Evolutionary conservation across 2,113 vertebrate species (phyloP).

Genomic region (Leptocoma aspasia): DNA sequence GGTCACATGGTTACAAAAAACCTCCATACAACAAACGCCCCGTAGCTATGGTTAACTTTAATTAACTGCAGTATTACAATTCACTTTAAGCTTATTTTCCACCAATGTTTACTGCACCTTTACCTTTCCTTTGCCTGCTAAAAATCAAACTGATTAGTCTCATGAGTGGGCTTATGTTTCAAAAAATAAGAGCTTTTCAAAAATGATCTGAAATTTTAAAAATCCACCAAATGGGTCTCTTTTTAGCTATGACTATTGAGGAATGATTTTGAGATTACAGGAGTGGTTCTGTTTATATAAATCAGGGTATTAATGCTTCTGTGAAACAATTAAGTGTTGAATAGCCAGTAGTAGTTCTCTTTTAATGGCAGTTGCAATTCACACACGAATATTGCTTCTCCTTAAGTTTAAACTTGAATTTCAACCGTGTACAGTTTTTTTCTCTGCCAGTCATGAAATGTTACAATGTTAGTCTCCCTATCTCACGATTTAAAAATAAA

Average conservation of each 20-base stretch:
- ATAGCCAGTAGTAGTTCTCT: not conserved
- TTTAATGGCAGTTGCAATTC: not conserved
- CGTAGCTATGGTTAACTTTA: conserved; percentile 71
- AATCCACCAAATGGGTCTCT: not conserved
- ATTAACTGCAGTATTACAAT: conserved; percentile 70
- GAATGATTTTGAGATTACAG: not conserved
- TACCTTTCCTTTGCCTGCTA: conserved; percentile 17
- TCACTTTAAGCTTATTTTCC: conserved; percentile 62
- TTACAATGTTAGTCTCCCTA: not conserved
- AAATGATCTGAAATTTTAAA: not conserved
- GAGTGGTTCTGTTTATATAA: not conserved
- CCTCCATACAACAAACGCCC: conserved; percentile 61
- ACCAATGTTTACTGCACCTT: conserved; percentile 22
- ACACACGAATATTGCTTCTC: not conserved
- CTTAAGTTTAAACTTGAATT: not conserved
- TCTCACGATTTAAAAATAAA: not conserved
- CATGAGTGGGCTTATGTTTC: not conserved
- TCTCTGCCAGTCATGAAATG: not conserved
- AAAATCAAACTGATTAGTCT: not conserved
- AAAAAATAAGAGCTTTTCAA: conserved; percentile 9
- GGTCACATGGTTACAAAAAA: conserved; percentile 63
- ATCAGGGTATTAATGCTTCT: not conserved
- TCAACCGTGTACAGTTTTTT: not conserved
- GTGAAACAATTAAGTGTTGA: not conserved
- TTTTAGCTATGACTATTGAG: not conserved